Evolutionary conservation across 1,140 invertebrate species (phyloP), one percentile per base, ranked within the genome.

Genomic region (Bombus affinis): DNA sequence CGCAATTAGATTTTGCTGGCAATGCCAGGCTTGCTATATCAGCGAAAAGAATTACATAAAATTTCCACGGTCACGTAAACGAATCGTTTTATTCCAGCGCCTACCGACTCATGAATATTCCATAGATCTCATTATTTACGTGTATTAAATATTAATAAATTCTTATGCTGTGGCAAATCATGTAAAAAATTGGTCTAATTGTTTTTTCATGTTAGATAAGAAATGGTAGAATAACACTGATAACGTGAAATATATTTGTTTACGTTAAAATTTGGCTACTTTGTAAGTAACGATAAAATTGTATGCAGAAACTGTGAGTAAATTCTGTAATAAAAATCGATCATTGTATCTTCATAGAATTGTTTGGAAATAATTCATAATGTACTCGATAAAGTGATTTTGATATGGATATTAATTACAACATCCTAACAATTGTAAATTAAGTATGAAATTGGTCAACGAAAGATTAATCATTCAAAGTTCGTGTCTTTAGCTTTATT

Each of bases 101-200:
- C 39, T 47, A 28, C 39, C 12, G n/a, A 22, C 57, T 62, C 72
- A 75, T 75, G 81, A 82, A 82, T 82, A 82, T 75, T 82, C 65
- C 42, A 75, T 59, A n/a, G 12, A 44, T 65, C 57, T 37, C 25
- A 62, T 75, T 82, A 39, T 44, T 76, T 73, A 47, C 71, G 39
- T 65, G 39, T 37, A 65, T 47, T 25, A 73, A 75, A 75, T 59
- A 66, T 15, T 42, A 28, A 75, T 32, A 42, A 73, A 47, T 32
- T 44, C 42, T 1, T 22, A 32, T 4, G 15, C 4, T 5, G 44
- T 9, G 6, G 37, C 9, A n/a, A 42, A 47, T 73, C 71, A 4
- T 10, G 9, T n/a, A 8, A 15, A 18, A 18, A 44, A 3, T 32
- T 73, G 9, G 1, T n/a, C 10, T 13, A 25, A 28, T 71, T n/a